Conservation (phyloP, 2,113 vertebrate species). For the Dromaius novaehollandiae region DNA sequence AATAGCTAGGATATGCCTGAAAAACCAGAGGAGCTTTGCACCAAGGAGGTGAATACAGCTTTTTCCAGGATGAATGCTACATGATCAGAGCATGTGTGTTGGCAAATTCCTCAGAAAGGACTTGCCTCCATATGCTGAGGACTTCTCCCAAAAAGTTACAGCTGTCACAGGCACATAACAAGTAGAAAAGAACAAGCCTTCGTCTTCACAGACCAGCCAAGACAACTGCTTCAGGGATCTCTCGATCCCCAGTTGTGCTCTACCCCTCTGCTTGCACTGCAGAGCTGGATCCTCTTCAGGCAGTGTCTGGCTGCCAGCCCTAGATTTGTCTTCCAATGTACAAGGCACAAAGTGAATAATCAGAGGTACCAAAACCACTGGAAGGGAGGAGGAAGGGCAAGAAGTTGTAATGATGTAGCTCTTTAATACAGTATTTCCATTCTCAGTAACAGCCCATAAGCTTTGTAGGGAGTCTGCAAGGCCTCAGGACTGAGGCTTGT, state of each 20-base stretch:
- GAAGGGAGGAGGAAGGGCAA: background rate
- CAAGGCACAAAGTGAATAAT: background rate
- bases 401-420: background rate
- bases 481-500: background rate
- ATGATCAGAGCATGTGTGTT: background rate
- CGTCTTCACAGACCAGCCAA: background rate
- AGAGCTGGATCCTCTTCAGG: background rate
- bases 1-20: background rate
- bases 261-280: background rate
- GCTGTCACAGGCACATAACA: background rate
- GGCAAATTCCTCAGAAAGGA: background rate
- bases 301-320: background rate
- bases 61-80: background rate
- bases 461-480: background rate
- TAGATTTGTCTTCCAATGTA: background rate
- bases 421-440: background rate
- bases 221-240: constrained; percentile 39
- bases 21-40: background rate
- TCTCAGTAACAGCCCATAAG: background rate
- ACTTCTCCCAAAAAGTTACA: background rate
- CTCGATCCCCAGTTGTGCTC: background rate
- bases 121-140: background rate
- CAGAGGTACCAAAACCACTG: background rate
- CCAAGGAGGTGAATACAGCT: background rate
- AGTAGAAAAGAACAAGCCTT: background rate